These are phyloP conservation scores for Collichthys lucidus DNA, from an alignment of 2,113 vertebrate genomes.

Conservation along the genomic window DNA sequence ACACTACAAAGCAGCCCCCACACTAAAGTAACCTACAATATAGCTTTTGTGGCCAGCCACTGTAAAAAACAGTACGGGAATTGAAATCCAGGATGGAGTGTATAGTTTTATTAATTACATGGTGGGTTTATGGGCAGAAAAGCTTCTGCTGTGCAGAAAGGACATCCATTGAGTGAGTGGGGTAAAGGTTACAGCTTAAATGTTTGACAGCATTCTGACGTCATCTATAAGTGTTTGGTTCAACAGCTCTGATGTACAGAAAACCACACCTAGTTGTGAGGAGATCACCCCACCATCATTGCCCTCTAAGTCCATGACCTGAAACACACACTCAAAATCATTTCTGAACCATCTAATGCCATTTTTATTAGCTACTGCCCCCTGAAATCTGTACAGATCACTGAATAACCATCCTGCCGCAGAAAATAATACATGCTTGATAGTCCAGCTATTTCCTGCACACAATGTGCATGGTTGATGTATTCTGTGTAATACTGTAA, in stretches of 20 bases:
- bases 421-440: background rate
- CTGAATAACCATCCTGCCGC: background rate
- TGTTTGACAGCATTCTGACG: background rate
- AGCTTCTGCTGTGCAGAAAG: background rate
- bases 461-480: background rate
- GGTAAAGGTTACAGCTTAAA: constrained; percentile 22
- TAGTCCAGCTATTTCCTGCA: background rate
- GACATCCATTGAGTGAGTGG: constrained; percentile 2
- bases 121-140: constrained; percentile 13
- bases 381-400: constrained; percentile 9
- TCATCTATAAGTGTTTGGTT: background rate
- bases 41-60: constrained; percentile 27
- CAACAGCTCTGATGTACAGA: background rate
- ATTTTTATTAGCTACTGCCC: background rate
- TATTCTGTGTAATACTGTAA: background rate
- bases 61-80: constrained; percentile 1
- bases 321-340: background rate
- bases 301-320: background rate
- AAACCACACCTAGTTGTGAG: background rate
- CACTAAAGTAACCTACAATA: constrained; percentile 16
- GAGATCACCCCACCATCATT: background rate
- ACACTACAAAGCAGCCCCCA: constrained; percentile 20
- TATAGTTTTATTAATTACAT: constrained; percentile 28
- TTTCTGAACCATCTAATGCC: background rate
- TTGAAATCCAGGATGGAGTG: background rate